Base-by-base conservation (phyloP, 2,888 invertebrate species). In the Oscheius sp. region DNA sequence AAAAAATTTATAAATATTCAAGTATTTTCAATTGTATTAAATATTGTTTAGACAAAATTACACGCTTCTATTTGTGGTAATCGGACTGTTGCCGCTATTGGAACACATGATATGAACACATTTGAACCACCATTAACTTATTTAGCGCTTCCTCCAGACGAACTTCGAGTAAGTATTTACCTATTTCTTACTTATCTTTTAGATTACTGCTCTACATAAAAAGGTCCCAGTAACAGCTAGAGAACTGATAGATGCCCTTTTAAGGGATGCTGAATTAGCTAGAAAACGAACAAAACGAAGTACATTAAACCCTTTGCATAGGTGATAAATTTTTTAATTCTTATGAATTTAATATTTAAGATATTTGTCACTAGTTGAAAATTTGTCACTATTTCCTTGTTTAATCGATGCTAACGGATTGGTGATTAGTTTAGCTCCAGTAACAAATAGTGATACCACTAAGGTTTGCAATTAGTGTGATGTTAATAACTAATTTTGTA, bases 371-470 rank as follows among this genome's bases (percentile, higher is more conserved):
- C 86, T 93, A 24, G 87, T 94, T 71, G 91, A 92, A 86, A 92
- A 91, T 41, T 91, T 92, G 85, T 88, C 90, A 0, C 86, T 90
- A 41, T 93, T 91, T 86, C 92, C 93, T 0, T 93, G 92, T 82
- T 86, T 93, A 44, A 81, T 90, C 74, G 91, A 92, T 84, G 87
- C 89, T 4, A 88, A 88, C 12, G 89, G 90, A 1, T 89, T 89
- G 8, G 91, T 92, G 1, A 91, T 94, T 80, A 93, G 93, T 44
- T 92, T 94, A 85, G 93, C 93, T 12, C 93, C 94, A 0, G 92
- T 94, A 78, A 93, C 93, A 22, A 93, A 94, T 87, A 91, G 92
- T 67, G 92, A 93, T 62, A 88, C 90, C 72, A 91, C 92, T 1
- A 93, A 93, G 90, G 92, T 92, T 47, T 47, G 22, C 22, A 47